These are phyloP conservation scores for zebrafish (Danio rerio) DNA, from an alignment of 2,113 vertebrate genomes.

Conservation along the genomic window DNA sequence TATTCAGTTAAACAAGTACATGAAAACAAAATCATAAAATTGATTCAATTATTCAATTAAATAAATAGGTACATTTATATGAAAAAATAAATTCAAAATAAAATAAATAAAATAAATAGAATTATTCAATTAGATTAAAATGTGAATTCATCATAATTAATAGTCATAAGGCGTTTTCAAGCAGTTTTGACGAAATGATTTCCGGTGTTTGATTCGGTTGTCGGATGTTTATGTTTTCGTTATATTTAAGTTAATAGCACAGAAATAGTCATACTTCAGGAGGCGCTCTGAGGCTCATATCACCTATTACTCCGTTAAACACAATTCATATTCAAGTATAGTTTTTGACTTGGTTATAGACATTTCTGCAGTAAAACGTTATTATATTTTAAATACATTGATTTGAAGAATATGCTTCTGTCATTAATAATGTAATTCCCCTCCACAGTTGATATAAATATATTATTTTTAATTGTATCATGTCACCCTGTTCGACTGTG, in stretches of 20 bases:
- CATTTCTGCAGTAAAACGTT: background rate
- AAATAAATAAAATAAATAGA: too few species aligned
- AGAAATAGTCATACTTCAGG: background rate
- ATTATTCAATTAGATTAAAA: too few species aligned
- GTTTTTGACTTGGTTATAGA: background rate
- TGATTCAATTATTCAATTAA: too few species aligned
- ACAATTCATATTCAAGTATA: background rate
- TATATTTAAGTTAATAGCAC: background rate
- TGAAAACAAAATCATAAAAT: too few species aligned
- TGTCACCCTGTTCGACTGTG: background rate
- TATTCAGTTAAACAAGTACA: too few species aligned
- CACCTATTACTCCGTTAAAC: background rate
- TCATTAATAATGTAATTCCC: background rate
- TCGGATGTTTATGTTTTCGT: background rate
- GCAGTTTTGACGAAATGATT: background rate
- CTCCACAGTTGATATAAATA: background rate
- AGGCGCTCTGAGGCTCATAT: background rate
- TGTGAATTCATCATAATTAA: background rate
- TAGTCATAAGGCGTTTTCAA: background rate
- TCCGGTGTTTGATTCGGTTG: background rate
- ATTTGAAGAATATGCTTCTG: background rate
- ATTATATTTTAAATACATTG: background rate
- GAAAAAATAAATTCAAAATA: too few species aligned
- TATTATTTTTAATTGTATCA: rapidly evolving
- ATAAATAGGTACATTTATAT: too few species aligned